Evolutionary conservation across 2,888 invertebrate genomes (phyloP).

Genomic region (Cheilosia soror): DNA sequence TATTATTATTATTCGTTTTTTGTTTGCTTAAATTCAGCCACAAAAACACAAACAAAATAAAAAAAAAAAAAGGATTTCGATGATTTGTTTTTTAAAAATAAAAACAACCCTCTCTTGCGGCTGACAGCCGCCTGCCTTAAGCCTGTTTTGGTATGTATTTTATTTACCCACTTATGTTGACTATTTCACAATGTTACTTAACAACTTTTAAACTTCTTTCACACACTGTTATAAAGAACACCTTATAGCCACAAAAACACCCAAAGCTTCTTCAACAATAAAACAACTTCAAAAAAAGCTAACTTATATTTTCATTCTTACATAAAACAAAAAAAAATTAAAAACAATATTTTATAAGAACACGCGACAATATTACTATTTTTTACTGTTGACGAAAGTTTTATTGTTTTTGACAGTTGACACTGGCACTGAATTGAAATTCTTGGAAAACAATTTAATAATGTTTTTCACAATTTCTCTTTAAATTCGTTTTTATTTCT

Average conservation of each 20-base stretch:
- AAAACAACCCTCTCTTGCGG: constrained; percentile 34
- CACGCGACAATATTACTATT: constrained; percentile 68
- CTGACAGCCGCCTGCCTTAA: constrained; percentile 6
- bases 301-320: constrained; percentile 11
- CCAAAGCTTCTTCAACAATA: constrained; percentile 11
- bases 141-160: neutral
- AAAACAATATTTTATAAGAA: constrained; percentile 23
- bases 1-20: constrained; percentile 25
- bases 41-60: neutral
- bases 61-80: neutral
- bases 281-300: neutral
- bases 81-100: constrained; percentile 8
- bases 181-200: constrained; percentile 48
- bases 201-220: constrained; percentile 9
- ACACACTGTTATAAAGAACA: constrained; percentile 7
- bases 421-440: constrained; percentile 22
- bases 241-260: constrained; percentile 1
- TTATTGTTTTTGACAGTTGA: constrained; percentile 27
- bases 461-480: constrained; percentile 77
- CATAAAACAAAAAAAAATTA: constrained; percentile 40
- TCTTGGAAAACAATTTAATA: constrained; percentile 44
- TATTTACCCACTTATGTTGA: neutral
- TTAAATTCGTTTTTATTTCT: constrained; percentile 30
- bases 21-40: constrained; percentile 15
- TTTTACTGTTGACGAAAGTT: constrained; percentile 5